Percentiles rank a stretch among this genome's conserved stretches.
phyloP scores from a whole-genome alignment of 2,888 invertebrate species.

The Diarsia mendica region DNA sequence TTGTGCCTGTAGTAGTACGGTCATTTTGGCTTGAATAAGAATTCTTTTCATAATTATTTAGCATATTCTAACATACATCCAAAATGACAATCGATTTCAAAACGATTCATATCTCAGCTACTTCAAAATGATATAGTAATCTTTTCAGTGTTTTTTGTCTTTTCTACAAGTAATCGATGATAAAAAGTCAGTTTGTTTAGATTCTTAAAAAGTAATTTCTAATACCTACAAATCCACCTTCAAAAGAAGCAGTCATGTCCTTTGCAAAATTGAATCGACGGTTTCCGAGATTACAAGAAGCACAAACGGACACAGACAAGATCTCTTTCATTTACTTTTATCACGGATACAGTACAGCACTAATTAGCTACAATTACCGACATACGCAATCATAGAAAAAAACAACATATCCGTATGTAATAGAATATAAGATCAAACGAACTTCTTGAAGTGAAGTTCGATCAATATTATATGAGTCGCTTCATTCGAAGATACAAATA shows the following conservation, averaged over 20 bases:
- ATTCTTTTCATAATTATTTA: background rate
- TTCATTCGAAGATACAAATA: no score
- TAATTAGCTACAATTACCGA: slow-evolving; percentile 37
- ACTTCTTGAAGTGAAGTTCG: no score
- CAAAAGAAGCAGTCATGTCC: background rate
- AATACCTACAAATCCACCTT: background rate
- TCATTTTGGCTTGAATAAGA: background rate
- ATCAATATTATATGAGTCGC: no score
- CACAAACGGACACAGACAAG: slow-evolving; percentile 11
- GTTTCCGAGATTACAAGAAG: slow-evolving; percentile 5
- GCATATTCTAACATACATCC: background rate
- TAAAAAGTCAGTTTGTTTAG: background rate
- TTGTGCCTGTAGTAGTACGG: background rate
- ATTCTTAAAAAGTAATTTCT: background rate
- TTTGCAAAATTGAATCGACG: background rate
- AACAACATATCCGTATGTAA: slow-evolving; percentile 52
- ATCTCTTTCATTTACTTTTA: slow-evolving; percentile 26
- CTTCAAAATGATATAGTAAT: no score
- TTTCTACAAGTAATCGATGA: background rate
- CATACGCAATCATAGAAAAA: slow-evolving; percentile 48
- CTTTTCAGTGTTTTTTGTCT: background rate
- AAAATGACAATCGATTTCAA: background rate
- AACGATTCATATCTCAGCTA: background rate
- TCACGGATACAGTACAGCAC: slow-evolving; percentile 35
- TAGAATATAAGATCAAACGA: no score